Conservation (phyloP, 2,113 vertebrate genomes). For the Dicentrarchus labrax region DNA sequence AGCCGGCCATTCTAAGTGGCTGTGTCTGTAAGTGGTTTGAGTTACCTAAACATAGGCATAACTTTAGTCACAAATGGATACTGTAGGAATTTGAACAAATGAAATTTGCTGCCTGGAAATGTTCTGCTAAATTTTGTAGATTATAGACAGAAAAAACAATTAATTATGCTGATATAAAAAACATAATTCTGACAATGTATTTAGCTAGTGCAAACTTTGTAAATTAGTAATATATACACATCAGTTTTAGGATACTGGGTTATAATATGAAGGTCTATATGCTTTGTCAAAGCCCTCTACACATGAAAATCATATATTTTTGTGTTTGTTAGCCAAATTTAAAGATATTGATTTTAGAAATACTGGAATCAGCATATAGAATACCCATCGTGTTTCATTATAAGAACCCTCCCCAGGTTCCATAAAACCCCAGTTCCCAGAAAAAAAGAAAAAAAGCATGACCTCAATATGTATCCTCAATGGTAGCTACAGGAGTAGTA, state of each 20-base stretch:
- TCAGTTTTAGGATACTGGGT: neutral
- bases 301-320: neutral
- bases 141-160: neutral
- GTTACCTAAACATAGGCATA: too few species aligned
- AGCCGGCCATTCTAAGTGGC: too few species aligned
- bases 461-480: conserved; percentile 4
- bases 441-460: neutral
- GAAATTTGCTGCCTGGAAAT: neutral
- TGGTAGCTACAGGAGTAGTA: neutral
- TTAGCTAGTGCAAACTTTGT: neutral
- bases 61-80: neutral
- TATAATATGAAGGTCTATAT: neutral
- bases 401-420: neutral
- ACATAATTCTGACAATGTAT: neutral
- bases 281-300: neutral
- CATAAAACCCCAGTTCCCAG: neutral
- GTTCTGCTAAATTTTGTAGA: neutral
- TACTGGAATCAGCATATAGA: neutral
- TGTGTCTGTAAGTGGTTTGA: too few species aligned
- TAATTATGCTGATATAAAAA: neutral
- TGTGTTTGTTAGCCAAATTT: neutral
- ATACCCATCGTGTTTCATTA: neutral
- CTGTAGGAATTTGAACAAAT: neutral
- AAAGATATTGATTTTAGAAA: neutral
- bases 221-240: neutral